Conservation (phyloP, 2,888 invertebrate species). For the Tribolium freemani region DNA sequence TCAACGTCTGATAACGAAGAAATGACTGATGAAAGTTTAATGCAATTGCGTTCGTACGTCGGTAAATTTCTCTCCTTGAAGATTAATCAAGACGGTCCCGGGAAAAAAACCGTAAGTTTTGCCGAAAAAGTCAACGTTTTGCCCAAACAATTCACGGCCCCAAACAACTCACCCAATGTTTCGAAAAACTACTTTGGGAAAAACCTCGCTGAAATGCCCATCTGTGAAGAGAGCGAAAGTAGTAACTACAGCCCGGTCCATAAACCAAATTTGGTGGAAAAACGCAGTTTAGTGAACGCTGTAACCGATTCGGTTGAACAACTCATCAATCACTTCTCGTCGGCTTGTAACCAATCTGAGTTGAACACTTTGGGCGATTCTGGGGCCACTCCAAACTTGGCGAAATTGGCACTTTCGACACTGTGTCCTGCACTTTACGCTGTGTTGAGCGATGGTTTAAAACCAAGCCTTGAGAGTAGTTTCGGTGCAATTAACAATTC, state of each 20-base stretch:
- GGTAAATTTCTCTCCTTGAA: slow-evolving; percentile 79
- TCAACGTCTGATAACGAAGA: slow-evolving; percentile 78
- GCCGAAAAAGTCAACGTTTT: slow-evolving; percentile 75
- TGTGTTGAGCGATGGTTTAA: slow-evolving; percentile 87
- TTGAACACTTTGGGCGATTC: slow-evolving; percentile 74
- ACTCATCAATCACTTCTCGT: slow-evolving; percentile 79
- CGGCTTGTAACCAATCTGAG: slow-evolving; percentile 76
- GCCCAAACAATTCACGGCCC: slow-evolving; percentile 71
- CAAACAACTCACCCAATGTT: slow-evolving; percentile 83
- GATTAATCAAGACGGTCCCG: slow-evolving; percentile 78
- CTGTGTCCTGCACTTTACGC: slow-evolving; percentile 89
- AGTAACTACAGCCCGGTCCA: slow-evolving; percentile 66
- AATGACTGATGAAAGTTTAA: slow-evolving; percentile 76
- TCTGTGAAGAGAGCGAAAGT: slow-evolving; percentile 75
- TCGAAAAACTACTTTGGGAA: slow-evolving; percentile 69
- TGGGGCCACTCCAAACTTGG: slow-evolving; percentile 75
- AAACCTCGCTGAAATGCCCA: slow-evolving; percentile 75
- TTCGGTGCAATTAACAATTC: slow-evolving; percentile 90
- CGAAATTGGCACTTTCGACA: slow-evolving; percentile 80
- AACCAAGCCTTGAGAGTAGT: slow-evolving; percentile 84
- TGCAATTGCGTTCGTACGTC: slow-evolving; percentile 79
- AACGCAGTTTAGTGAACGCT: slow-evolving; percentile 78
- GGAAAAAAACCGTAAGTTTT: slow-evolving; percentile 83
- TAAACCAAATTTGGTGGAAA: slow-evolving; percentile 72
- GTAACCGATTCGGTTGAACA: slow-evolving; percentile 83